Base-by-base conservation (phyloP, 1,140 invertebrate species). In the Lutraria rhynchaena region DNA sequence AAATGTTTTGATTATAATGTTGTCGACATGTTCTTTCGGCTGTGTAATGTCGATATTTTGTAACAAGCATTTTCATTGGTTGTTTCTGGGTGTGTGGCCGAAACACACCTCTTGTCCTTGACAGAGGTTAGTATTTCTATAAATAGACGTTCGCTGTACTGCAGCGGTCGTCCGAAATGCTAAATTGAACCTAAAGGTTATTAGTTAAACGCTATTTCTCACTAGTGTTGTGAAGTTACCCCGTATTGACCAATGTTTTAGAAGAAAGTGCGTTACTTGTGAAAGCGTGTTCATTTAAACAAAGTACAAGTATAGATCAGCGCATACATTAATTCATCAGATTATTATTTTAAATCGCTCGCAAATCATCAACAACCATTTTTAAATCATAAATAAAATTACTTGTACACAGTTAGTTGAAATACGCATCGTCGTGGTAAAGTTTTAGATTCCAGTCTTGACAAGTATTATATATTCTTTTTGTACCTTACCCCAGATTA, bases 71-170 rank as follows among this genome's bases (percentile, higher is more conserved):
- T 65, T 13, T 71, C 74, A 83, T 83, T 83, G 82, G 82, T 55
- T 57, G 60, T 73, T 19, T 15, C 17, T 27, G 60, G 75, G 75
- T 83, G 82, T 83, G 81, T 83, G 82, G 76, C 65, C 63, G 74
- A 35, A 37, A 78, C 82, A 78, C 74, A 75, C 75, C 82, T 74
- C 11, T 17, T 29, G 70, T 58, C 58, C 58, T 75, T 61, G 60
- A 37, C 31, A 41, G 51, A 55, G 70, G 60, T 44, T 22, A 46
- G 3, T 19, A 37, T 22, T 2, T 27, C 22, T 51, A 29, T 31
- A 27, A 22, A 19, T 49, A 31, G n/a, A 24, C 24, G 13, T 11
- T 41, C 19, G 46, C 24, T 15, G 35, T 11, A 41, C 29, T 76
- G 41, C 1, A 22, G 41, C 33, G 27, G 35, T 22, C n/a, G 24